These are phyloP conservation scores for Phenganax subtilis DNA, from an alignment of 92 coral and sea anemone genomes.

Conservation along the genomic window DNA sequence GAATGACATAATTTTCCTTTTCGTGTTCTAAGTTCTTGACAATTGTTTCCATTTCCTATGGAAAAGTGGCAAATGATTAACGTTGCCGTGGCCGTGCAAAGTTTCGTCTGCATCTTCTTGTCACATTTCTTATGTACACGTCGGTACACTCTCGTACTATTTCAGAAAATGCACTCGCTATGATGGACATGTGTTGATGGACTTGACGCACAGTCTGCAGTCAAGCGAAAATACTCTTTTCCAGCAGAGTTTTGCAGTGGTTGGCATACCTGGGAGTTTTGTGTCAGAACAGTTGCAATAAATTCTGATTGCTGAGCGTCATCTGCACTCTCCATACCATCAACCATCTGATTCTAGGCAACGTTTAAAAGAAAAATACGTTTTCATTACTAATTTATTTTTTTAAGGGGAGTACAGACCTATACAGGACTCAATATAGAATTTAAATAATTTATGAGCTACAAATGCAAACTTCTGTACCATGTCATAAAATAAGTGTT, in stretches of 20 bases:
- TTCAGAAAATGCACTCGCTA: too few relatives aligned
- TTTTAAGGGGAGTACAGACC: too few relatives aligned
- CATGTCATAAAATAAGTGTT: too few relatives aligned
- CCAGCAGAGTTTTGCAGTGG: background rate
- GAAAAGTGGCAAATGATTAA: background rate
- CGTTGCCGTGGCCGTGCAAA: too few relatives aligned
- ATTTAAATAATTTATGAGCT: too few relatives aligned
- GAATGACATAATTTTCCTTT: constrained; percentile 79
- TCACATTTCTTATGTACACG: too few relatives aligned
- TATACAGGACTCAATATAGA: too few relatives aligned
- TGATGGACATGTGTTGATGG: too few relatives aligned
- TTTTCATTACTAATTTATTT: too few relatives aligned
- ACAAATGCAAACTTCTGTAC: too few relatives aligned
- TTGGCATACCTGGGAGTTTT: constrained; percentile 28
- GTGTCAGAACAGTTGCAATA: constrained; percentile 18
- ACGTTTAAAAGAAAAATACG: background rate
- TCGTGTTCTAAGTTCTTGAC: constrained; percentile 74
- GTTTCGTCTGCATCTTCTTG: too few relatives aligned
- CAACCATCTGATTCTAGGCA: constrained; percentile 14
- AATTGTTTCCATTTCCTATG: constrained; percentile 64
- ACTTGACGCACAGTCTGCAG: background rate
- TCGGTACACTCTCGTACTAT: too few relatives aligned
- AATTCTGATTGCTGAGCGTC: constrained; percentile 21
- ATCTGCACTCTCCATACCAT: constrained; percentile 31
- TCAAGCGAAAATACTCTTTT: background rate